Base-by-base conservation (phyloP, 2,797 vertebrate genomes). In the Clarias laeviceps region DNA sequence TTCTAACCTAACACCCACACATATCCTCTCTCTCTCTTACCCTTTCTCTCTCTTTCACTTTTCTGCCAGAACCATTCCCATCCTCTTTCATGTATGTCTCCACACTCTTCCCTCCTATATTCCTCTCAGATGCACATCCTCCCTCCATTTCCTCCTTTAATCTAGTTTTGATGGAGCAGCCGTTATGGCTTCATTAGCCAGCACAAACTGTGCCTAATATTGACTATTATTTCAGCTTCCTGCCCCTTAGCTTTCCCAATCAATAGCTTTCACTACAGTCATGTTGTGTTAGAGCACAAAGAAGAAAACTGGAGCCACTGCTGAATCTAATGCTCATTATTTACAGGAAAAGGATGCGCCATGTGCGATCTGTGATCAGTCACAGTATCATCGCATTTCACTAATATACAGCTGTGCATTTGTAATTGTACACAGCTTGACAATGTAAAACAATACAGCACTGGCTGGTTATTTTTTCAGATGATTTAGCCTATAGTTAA, bases 91-190 rank as follows among this genome's bases (percentile, higher is more conserved):
- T 87, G 83, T 62, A 73, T 78, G 76, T 85, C 84, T 86, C 84
- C 76, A 27, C 54, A 68, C 73, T 85, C 70, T 80, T 84, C 27
- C 80, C 74, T 76, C 18, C 77, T 68, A 66, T 81, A 80, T 80
- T 78, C 59, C 77, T 73, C 34, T 73, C 62, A 87, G 45, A 76
- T 24, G 37, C 79, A 87, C 84, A 84, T 89, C 89, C 86, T 85
- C 87, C 85, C 62, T 84, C 80, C 87, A 89, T 90, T 89, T 89
- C 84, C 86, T 88, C 82, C 80, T 88, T 80, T 89, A 80, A 90
- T 91, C 84, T 87, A 81, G 85, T 88, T 89, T 87, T 88, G 83
- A 89, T 88, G 86, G 82, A 90, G 56, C 82, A 62, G 82, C 84
- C 50, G 76, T 89, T 87, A 87, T 83, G 83, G 79, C 84, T 87